These are phyloP conservation scores for Potorous gilbertii DNA, from an alignment of 2,797 vertebrate species.

Conservation along the genomic window DNA sequence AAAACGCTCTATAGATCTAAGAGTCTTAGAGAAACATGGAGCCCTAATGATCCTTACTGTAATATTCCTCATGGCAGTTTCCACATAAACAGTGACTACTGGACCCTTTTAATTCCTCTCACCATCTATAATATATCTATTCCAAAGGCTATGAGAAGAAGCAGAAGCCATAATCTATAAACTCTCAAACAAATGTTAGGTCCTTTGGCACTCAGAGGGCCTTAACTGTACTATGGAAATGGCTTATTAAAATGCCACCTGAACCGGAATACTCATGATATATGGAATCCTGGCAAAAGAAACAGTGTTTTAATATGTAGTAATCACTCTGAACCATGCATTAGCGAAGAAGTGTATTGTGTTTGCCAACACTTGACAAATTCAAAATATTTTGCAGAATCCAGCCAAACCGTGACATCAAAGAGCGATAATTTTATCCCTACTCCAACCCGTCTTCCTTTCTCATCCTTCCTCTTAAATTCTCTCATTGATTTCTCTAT, in stretches of 20 bases:
- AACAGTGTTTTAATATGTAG: conserved; percentile 44
- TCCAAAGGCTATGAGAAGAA: neutral
- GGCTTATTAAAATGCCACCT: neutral
- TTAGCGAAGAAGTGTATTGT: conserved; percentile 31
- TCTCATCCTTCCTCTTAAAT: neutral
- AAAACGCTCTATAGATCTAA: neutral
- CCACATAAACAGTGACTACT: conserved; percentile 37
- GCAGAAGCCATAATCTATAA: neutral
- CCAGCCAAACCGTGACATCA: neutral
- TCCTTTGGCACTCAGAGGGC: neutral
- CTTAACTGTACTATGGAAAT: neutral
- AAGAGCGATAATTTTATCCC: neutral
- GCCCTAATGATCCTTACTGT: neutral
- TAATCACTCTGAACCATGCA: conserved; percentile 56
- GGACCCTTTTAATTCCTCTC: conserved; percentile 10
- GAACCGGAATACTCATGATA: neutral
- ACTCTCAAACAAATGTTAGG: neutral
- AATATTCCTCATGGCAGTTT: neutral
- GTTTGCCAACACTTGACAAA: conserved; percentile 50
- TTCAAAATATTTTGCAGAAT: conserved; percentile 44
- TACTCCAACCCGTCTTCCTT: neutral
- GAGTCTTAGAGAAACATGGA: neutral
- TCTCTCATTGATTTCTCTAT: neutral
- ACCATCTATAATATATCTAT: neutral
- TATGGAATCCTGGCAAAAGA: conserved; percentile 42